Evolutionary conservation across 2,113 vertebrate genomes (phyloP), one percentile per base, ranked within the genome.

Genomic region (Menidia beryllina): DNA sequence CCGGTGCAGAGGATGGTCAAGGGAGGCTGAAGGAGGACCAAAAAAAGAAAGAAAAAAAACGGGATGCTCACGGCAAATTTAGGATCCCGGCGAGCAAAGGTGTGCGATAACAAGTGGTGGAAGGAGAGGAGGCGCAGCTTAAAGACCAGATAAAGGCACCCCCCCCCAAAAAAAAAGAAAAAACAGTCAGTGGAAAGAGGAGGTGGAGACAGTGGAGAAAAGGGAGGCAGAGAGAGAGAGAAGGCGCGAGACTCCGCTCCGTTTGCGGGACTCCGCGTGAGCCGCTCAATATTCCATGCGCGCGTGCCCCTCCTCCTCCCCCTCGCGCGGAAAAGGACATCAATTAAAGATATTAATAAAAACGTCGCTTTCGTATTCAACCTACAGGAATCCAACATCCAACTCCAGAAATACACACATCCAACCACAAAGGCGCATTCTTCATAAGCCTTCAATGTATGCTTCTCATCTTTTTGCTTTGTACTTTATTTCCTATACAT

Each of bases 131-230:
- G 36, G 34, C 68, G 54, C 63, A 12, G 77, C 60, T 75, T 20
- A n/a, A 19, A 59, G 17, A 59, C 8, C 7, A 15, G 30, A 30
- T 62, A 68, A 49, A 54, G 49, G 47, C 7, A 36, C 61, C n/a
- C n/a, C n/a, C n/a, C n/a, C n/a, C n/a, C n/a, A n/a, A n/a, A n/a
- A n/a, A n/a, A n/a, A 79, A 45, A 59, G 69, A 78, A 57, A 62
- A 56, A 20, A 36, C 50, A 48, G 24, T 67, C 90, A 89, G 91
- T 85, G 89, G 90, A 70, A 86, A 85, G 89, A 72, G 68, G 68
- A 67, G 56, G 78, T 62, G 75, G 69, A 77, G 69, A 82, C 51
- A 52, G 67, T 25, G 36, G 51, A 50, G 58, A 50, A n/a, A 20
- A 34, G 61, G 70, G 77, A 74, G 58, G 3, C 39, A 38, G 53